Conservation (phyloP, 2,113 vertebrate genomes). For the Scophthalmus maximus region DNA sequence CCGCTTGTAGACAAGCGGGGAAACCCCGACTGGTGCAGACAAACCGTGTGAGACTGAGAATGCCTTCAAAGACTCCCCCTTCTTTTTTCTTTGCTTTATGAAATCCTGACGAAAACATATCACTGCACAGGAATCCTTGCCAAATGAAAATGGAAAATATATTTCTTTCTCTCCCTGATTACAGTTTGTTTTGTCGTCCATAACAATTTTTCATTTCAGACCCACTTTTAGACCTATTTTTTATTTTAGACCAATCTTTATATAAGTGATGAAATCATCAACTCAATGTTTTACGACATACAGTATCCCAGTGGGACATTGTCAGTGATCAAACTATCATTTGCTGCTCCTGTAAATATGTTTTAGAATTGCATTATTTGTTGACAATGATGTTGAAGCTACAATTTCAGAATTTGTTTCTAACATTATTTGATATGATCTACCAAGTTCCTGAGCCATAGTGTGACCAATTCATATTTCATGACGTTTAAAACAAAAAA, state of each 20-base stretch:
- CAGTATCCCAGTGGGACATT: not conserved
- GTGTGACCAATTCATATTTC: not conserved
- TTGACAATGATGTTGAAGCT: too few relatives aligned
- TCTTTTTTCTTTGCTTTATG: too few relatives aligned
- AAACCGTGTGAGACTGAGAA: too few relatives aligned
- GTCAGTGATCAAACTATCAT: not conserved
- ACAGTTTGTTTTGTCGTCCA: not conserved
- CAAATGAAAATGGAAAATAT: conserved; percentile 4
- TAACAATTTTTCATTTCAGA: not conserved
- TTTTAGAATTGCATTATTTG: not conserved
- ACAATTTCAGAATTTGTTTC: not conserved
- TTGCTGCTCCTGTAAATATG: conserved; percentile 14
- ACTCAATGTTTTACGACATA: not conserved
- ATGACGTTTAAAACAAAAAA: not conserved
- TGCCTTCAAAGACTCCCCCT: too few relatives aligned
- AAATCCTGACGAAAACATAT: not conserved
- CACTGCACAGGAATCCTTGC: not conserved
- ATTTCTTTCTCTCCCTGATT: not conserved
- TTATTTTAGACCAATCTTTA: too few relatives aligned
- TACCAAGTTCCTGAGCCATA: not conserved
- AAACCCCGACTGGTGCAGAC: not conserved
- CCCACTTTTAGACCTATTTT: too few relatives aligned
- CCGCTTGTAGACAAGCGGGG: too few relatives aligned
- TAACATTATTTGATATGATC: not conserved
- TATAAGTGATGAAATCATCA: too few relatives aligned